These are phyloP conservation scores for Parasteatoda tepidariorum DNA, from an alignment of 1,140 invertebrate genomes.

Conservation along the genomic window DNA sequence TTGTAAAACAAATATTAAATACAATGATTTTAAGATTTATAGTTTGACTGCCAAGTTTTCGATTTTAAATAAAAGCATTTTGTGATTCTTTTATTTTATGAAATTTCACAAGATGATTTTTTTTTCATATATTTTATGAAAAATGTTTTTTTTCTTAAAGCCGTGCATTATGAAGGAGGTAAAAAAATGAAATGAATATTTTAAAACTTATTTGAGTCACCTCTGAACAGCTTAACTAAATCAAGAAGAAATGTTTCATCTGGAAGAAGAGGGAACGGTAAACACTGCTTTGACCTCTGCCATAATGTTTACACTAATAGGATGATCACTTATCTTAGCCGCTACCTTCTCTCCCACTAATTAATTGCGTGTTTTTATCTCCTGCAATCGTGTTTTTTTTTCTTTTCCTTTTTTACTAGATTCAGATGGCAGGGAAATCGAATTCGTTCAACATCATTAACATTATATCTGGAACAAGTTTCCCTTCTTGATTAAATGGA, in stretches of 20 bases:
- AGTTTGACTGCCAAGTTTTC: no score
- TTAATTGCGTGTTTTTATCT: constrained; percentile 20
- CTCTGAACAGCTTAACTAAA: not conserved
- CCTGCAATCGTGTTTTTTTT: no score
- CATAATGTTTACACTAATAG: constrained; percentile 1
- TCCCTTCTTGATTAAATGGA: not conserved
- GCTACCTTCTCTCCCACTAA: constrained; percentile 17
- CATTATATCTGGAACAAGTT: not conserved
- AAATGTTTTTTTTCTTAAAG: no score
- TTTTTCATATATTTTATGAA: no score
- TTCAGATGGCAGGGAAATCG: not conserved
- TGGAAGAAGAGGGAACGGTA: not conserved
- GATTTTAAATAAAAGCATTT: no score
- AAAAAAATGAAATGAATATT: no score
- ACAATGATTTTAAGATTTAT: no score
- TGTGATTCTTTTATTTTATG: no score
- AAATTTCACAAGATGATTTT: no score
- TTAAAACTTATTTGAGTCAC: no score
- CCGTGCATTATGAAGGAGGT: no score
- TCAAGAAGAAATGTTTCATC: not conserved
- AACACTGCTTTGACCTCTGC: constrained; percentile 35
- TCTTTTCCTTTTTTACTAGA: not conserved
- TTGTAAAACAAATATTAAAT: no score
- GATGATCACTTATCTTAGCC: constrained; percentile 14
- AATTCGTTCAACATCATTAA: not conserved